Percentiles rank a stretch among this genome's conserved stretches.
Conservation (phyloP, 2,888 invertebrate genomes). For the Ecliptopera silaceata region DNA sequence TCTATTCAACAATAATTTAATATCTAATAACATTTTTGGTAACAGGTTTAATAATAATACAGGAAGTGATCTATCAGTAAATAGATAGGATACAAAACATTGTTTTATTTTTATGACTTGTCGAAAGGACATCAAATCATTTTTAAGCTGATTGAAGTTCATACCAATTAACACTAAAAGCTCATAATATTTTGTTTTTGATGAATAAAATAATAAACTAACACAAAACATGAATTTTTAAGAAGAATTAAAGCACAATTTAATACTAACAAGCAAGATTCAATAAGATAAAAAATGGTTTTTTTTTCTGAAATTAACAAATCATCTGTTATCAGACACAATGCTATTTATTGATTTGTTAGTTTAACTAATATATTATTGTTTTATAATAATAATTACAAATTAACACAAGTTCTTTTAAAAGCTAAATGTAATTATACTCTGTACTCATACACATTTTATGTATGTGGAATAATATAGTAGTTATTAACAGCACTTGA, state of each 20-base stretch:
- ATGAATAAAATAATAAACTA: conserved; percentile 28
- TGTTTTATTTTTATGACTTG: conserved; percentile 33
- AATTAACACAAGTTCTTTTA: too few species aligned
- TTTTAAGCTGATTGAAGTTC: conserved; percentile 24
- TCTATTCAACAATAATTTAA: conserved; percentile 69
- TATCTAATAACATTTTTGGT: conserved; percentile 77
- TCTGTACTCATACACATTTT: too few species aligned
- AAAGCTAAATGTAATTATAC: too few species aligned
- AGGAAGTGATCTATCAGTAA: conserved; percentile 52
- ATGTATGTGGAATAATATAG: too few species aligned
- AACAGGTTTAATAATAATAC: conserved; percentile 67
- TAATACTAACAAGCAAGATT: conserved; percentile 11
- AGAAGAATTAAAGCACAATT: conserved; percentile 8
- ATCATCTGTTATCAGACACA: too few species aligned
- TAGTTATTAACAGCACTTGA: not conserved
- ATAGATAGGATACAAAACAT: conserved; percentile 2
- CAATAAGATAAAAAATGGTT: not conserved
- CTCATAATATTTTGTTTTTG: conserved; percentile 44
- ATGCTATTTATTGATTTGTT: too few species aligned
- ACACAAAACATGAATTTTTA: not conserved
- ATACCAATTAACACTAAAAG: conserved; percentile 46
- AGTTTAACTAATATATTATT: too few species aligned
- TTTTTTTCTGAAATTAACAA: not conserved
- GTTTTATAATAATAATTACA: too few species aligned
- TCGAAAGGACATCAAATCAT: conserved; percentile 1